These are phyloP conservation scores for Callinectes sapidus DNA, from an alignment of 2,888 invertebrate species.

Conservation along the genomic window DNA sequence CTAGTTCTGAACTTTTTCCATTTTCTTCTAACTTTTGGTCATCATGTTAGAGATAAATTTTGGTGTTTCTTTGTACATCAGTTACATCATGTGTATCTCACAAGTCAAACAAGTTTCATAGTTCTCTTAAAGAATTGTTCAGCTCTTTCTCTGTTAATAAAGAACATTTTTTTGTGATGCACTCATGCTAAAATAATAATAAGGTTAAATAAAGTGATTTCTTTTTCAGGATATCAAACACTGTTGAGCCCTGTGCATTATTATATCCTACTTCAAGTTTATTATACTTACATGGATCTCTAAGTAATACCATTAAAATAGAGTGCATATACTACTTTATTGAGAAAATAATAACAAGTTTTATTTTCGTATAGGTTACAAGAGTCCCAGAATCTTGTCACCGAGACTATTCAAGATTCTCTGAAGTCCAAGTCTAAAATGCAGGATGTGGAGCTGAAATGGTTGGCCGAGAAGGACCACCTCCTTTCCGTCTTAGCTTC, in stretches of 20 bases:
- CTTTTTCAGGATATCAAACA: not conserved
- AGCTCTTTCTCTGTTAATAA: not conserved
- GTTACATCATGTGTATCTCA: not conserved
- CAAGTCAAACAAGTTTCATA: not conserved
- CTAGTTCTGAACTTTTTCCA: not conserved
- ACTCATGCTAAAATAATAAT: not conserved
- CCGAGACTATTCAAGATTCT: conserved; percentile 43
- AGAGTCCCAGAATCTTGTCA: conserved; percentile 56
- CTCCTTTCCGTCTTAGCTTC: conserved; percentile 55
- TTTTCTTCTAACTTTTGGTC: not conserved
- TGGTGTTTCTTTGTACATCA: not conserved
- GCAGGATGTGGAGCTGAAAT: conserved; percentile 49
- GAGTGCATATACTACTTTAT: not conserved
- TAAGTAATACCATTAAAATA: not conserved
- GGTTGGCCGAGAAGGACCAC: conserved; percentile 66
- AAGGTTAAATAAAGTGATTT: not conserved
- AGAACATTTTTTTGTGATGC: not conserved
- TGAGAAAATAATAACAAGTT: not conserved
- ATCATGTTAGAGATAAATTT: not conserved
- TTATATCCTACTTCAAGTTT: not conserved
- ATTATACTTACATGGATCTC: not conserved
- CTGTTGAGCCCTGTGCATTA: not conserved
- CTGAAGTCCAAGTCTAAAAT: conserved; percentile 45
- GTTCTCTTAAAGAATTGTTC: not conserved
- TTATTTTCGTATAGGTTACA: conserved; percentile 44